Conservation (phyloP, 2,113 vertebrate genomes). For the Sapayoa aenigma region DNA sequence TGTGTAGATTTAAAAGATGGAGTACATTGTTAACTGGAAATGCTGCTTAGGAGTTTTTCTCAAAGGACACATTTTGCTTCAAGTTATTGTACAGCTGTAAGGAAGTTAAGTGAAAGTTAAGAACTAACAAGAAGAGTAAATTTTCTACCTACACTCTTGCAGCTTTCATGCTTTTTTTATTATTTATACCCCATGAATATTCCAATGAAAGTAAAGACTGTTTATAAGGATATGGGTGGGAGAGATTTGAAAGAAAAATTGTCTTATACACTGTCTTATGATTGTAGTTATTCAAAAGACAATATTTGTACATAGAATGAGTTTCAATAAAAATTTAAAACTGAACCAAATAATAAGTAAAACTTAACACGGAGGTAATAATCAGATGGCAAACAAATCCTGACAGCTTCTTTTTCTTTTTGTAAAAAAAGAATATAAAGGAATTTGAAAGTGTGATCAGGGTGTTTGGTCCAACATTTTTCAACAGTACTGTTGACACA, state of each 20-base stretch:
- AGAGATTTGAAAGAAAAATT: neutral
- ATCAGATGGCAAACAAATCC: neutral
- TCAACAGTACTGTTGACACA: neutral
- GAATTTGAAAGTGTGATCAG: neutral
- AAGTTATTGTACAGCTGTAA: neutral
- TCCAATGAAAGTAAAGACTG: neutral
- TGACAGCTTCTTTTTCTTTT: neutral
- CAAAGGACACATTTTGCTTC: slow-evolving; percentile 15
- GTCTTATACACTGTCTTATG: neutral
- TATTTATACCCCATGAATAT: slow-evolving; percentile 44
- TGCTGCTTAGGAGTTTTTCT: neutral
- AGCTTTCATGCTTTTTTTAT: neutral
- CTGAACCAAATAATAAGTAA: neutral
- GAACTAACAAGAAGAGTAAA: neutral
- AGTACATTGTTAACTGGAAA: neutral
- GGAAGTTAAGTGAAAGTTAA: neutral
- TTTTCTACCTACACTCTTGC: neutral
- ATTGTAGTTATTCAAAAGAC: neutral
- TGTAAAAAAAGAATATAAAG: neutral
- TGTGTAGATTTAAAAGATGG: neutral
- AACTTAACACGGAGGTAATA: neutral
- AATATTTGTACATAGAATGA: neutral
- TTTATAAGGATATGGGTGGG: neutral
- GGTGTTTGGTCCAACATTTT: neutral
- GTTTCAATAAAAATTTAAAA: neutral